A percentile compares a stretch with the other conserved stretches of the same genome.
These are phyloP conservation scores for Nannoperca obscura DNA, from an alignment of 2,797 vertebrate species.

Conservation along the genomic window DNA sequence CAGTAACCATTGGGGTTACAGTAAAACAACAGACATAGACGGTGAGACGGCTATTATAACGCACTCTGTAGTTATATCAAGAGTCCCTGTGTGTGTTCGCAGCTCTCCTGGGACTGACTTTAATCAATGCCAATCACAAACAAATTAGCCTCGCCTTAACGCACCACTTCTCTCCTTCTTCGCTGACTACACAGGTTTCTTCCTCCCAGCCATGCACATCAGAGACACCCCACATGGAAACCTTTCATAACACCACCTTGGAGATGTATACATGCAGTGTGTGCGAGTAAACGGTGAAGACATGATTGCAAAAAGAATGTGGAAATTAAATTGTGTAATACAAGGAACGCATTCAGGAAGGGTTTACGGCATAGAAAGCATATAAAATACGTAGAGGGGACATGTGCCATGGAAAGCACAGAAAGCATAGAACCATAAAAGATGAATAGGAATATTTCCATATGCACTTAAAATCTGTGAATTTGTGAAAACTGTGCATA, in stretches of 20 bases:
- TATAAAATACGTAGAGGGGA: background rate
- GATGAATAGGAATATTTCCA: background rate
- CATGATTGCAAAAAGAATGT: background rate
- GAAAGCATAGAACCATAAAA: background rate
- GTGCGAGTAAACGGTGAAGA: constrained; percentile 14
- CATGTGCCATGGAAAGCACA: background rate
- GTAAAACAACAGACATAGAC: constrained; percentile 20
- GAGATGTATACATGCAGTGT: constrained; percentile 3
- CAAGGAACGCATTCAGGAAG: background rate
- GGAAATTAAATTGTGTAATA: constrained; percentile 1
- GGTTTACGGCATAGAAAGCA: background rate
- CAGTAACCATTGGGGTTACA: background rate
- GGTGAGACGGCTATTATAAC: constrained; percentile 35
- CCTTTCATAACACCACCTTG: constrained; percentile 25
- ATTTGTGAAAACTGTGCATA: background rate
- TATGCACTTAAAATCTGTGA: background rate
- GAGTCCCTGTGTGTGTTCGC: constrained; percentile 39
- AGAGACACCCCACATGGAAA: constrained; percentile 51
- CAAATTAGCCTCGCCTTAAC: constrained; percentile 77
- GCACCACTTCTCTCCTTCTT: constrained; percentile 65
- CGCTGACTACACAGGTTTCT: constrained; percentile 57
- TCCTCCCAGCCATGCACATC: constrained; percentile 44
- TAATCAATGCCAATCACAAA: constrained; percentile 81
- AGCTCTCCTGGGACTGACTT: constrained; percentile 66
- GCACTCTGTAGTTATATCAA: constrained; percentile 34